Evolutionary conservation across 2,797 vertebrate species (phyloP).

Genomic region (Oophaga sylvatica): DNA sequence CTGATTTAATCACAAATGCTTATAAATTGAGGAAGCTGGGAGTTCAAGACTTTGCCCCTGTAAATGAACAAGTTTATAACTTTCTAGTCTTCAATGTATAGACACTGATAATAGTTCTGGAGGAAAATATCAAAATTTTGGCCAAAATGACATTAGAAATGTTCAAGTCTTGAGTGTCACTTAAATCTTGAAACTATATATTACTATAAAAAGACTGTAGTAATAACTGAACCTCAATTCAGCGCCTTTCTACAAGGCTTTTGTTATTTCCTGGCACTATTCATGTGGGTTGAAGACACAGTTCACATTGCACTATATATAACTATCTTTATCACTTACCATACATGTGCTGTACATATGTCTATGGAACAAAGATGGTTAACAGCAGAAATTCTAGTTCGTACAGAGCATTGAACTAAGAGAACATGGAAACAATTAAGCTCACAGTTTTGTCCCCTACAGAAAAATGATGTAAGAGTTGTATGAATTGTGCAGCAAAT

Average conservation of each 20-base stretch:
- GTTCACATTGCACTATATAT: neutral
- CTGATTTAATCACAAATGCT: too few relatives aligned
- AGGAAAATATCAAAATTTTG: too few relatives aligned
- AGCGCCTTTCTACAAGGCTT: neutral
- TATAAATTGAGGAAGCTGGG: too few relatives aligned
- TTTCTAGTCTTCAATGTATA: too few relatives aligned
- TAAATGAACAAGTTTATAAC: too few relatives aligned
- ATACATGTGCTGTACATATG: conserved; percentile 38
- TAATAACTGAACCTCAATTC: neutral
- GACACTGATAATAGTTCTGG: too few relatives aligned
- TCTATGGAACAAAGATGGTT: conserved; percentile 40
- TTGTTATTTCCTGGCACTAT: conserved; percentile 3
- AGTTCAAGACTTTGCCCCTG: too few relatives aligned
- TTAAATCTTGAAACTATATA: too few relatives aligned
- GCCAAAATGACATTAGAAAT: too few relatives aligned
- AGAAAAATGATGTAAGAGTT: conserved; percentile 64
- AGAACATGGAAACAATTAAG: conserved; percentile 66
- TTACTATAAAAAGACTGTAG: neutral
- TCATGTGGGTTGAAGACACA: neutral
- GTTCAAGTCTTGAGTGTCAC: too few relatives aligned
- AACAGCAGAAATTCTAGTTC: conserved; percentile 56
- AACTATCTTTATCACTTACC: neutral
- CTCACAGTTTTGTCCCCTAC: conserved; percentile 54
- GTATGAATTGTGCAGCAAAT: conserved; percentile 64
- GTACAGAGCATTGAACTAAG: conserved; percentile 60